phyloP scores from a whole-genome alignment of 2,888 invertebrate genomes.

The Xiphydria camelus region DNA sequence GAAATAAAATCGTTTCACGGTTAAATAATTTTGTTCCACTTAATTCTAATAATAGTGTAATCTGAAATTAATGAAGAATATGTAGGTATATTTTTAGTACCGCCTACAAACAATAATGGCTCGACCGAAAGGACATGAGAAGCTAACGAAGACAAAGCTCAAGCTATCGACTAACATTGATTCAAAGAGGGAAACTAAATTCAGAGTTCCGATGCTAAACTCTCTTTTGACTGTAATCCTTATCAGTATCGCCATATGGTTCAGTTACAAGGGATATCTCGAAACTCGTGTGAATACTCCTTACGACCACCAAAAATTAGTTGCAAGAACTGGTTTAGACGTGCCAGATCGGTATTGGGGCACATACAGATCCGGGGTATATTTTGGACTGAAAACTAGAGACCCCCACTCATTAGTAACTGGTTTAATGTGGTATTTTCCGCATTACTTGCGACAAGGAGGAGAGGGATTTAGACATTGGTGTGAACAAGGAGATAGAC shows the following conservation, averaged over 20 bases:
- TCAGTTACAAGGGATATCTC: conserved; percentile 80
- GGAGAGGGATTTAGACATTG: conserved; percentile 84
- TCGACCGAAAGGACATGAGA: conserved; percentile 35
- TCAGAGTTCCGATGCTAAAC: conserved; percentile 35
- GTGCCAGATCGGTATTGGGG: conserved; percentile 91
- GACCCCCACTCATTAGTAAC: conserved; percentile 87
- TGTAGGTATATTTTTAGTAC: not conserved
- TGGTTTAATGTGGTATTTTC: conserved; percentile 97
- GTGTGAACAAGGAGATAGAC: conserved; percentile 86
- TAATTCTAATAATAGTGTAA: too few species aligned
- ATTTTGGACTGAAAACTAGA: conserved; percentile 89
- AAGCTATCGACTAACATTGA: conserved; percentile 23
- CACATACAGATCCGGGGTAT: conserved; percentile 83
- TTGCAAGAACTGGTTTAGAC: conserved; percentile 69
- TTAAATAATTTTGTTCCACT: too few species aligned
- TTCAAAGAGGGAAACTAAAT: conserved; percentile 20
- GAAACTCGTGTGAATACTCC: conserved; percentile 90
- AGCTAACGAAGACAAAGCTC: conserved; percentile 26
- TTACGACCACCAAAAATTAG: conserved; percentile 77
- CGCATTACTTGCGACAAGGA: conserved; percentile 66
- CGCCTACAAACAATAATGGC: conserved; percentile 33
- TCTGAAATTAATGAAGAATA: too few species aligned
- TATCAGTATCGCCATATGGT: conserved; percentile 72
- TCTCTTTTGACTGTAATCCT: conserved; percentile 56
- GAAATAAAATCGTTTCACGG: too few species aligned